Conservation (phyloP, 2,888 invertebrate genomes). For the Eupithecia inturbata region DNA sequence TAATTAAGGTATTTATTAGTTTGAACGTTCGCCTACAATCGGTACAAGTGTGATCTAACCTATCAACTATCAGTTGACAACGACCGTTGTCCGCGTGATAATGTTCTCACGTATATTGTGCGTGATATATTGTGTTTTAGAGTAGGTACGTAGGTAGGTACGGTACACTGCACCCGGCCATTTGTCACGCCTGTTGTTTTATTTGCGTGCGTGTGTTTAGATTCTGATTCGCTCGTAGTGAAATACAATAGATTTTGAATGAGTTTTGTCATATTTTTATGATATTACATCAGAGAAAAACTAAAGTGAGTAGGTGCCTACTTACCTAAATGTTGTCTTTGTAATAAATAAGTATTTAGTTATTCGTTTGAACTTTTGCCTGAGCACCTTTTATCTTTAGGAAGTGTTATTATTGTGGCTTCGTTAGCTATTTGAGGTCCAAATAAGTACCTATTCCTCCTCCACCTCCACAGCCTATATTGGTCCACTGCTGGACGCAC, state of each 20-base stretch:
- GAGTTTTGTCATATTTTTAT: not conserved
- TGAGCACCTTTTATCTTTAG: not conserved
- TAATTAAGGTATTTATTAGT: not conserved
- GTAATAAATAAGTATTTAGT: not conserved
- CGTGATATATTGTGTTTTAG: conserved; percentile 37
- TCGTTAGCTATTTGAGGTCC: not conserved
- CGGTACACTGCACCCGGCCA: conserved; percentile 35
- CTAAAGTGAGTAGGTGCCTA: not conserved
- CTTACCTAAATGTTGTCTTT: not conserved
- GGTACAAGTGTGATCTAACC: not conserved
- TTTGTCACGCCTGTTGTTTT: conserved; percentile 41
- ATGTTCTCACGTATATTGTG: conserved; percentile 43
- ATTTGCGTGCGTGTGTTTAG: conserved; percentile 20
- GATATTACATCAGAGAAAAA: not conserved
- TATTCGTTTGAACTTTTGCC: not conserved
- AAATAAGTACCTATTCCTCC: not conserved
- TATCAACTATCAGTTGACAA: conserved; percentile 20
- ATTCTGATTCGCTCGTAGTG: conserved; percentile 11
- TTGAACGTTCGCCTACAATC: not conserved
- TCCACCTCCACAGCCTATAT: too few species aligned
- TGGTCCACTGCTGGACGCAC: too few species aligned
- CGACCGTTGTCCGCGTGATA: conserved; percentile 41
- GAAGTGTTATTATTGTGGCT: not conserved
- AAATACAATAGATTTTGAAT: not conserved
- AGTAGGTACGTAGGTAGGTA: conserved; percentile 5